phyloP scores from a whole-genome alignment of 2,113 vertebrate species.

The Thunnus maccoyii region DNA sequence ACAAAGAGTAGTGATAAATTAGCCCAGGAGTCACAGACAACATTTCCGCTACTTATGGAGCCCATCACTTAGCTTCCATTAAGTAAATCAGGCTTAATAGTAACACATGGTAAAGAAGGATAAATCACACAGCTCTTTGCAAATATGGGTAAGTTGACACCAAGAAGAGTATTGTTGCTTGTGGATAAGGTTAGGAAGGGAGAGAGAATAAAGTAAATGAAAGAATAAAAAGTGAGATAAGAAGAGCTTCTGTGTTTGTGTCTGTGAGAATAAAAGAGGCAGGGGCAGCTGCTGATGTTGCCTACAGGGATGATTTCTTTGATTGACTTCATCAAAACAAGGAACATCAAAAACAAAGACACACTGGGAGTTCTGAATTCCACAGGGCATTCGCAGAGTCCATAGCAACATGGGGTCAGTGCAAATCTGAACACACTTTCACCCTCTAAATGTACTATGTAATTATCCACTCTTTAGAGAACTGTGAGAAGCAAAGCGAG shows the following conservation, averaged over 20 bases:
- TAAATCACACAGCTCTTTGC: conserved; percentile 64
- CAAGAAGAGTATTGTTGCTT: conserved; percentile 25
- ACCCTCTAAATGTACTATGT: conserved; percentile 33
- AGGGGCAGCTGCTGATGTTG: conserved; percentile 19
- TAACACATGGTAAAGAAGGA: conserved; percentile 60
- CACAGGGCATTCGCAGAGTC: conserved; percentile 48
- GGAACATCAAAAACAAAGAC: conserved; percentile 68
- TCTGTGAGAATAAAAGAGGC: conserved; percentile 20
- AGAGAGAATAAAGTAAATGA: conserved; percentile 39
- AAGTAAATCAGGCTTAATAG: conserved; percentile 78
- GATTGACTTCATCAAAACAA: conserved; percentile 70
- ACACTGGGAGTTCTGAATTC: conserved; percentile 54
- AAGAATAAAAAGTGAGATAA: conserved; percentile 29
- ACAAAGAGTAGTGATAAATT: conserved; percentile 75
- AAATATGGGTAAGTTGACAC: conserved; percentile 31
- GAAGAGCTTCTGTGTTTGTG: conserved; percentile 29
- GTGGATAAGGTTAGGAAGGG: neutral
- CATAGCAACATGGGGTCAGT: conserved; percentile 68
- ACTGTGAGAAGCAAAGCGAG: conserved; percentile 38
- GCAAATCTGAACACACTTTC: conserved; percentile 49
- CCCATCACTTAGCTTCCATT: conserved; percentile 79
- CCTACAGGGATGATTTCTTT: conserved; percentile 56
- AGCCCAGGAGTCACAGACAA: conserved; percentile 53
- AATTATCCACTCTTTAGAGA: conserved; percentile 66
- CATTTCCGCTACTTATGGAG: conserved; percentile 59